A percentile compares a stretch with the other conserved stretches of the same genome.
Conservation (phyloP, 2,797 vertebrate species). For the Geotria australis region DNA sequence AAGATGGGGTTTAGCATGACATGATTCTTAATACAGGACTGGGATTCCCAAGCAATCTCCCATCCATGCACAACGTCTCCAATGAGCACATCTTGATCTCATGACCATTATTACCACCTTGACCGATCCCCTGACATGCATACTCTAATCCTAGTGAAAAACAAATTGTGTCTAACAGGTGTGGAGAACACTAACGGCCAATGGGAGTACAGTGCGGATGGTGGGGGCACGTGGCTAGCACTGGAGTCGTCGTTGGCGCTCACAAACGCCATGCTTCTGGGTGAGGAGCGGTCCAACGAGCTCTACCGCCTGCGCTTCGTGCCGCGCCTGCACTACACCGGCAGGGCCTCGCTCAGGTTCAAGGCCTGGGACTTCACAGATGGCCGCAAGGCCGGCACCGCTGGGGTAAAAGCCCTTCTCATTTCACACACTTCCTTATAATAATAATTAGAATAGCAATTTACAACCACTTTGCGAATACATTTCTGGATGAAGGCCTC, state of each 20-base stretch:
- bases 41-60: too few relatives aligned
- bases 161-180: neutral
- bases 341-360: neutral
- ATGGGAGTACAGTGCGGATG: neutral
- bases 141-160: neutral
- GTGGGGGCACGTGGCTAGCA: neutral
- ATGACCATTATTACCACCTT: too few relatives aligned
- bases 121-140: too few relatives aligned
- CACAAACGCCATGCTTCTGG: neutral
- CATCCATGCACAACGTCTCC: too few relatives aligned
- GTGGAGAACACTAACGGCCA: neutral
- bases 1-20: too few relatives aligned
- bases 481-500: too few relatives aligned
- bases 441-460: too few relatives aligned
- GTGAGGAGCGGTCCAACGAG: neutral
- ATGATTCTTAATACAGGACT: too few relatives aligned
- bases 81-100: too few relatives aligned
- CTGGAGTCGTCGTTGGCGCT: neutral
- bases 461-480: too few relatives aligned
- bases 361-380: neutral
- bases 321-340: neutral
- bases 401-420: neutral
- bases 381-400: neutral
- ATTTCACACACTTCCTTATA: too few relatives aligned
- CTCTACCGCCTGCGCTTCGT: neutral